Evolutionary conservation across 1,140 invertebrate genomes (phyloP).

Genomic region (Bombus vancouverensis): DNA sequence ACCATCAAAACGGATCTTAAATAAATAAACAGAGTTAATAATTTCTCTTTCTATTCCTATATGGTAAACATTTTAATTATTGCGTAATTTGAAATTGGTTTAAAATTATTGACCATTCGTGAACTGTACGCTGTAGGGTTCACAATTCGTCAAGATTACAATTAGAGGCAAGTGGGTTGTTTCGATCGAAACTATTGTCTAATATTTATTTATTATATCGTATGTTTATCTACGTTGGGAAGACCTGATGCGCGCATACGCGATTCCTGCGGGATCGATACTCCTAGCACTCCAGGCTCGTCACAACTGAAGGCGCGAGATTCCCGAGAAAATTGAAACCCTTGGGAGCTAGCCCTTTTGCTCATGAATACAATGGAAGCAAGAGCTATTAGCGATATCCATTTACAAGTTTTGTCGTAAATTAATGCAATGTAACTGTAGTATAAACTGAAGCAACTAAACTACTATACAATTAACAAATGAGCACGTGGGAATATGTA

Average conservation of each 20-base stretch:
- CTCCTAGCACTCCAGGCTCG: conserved; percentile 57
- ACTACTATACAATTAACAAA: not conserved
- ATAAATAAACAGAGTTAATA: too few relatives aligned
- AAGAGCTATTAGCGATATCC: conserved; percentile 5
- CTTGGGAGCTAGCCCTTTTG: not conserved
- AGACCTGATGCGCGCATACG: conserved; percentile 68
- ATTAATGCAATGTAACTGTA: not conserved
- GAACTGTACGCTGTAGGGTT: not conserved
- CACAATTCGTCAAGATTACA: not conserved
- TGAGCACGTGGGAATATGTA: not conserved
- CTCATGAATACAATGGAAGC: conserved; percentile 12
- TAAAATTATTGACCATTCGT: not conserved
- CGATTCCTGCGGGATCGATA: conserved; percentile 68
- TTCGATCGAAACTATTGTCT: not conserved
- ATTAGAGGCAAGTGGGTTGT: too few relatives aligned
- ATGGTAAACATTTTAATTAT: not conserved
- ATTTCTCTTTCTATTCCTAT: too few relatives aligned
- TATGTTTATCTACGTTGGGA: conserved; percentile 58
- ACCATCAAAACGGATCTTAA: too few relatives aligned
- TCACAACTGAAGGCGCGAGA: conserved; percentile 59
- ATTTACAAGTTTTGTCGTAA: not conserved
- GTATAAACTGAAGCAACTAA: not conserved
- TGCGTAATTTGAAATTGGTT: not conserved
- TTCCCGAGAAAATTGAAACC: conserved; percentile 62
- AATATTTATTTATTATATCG: conserved; percentile 59